Evolutionary conservation across 1,140 invertebrate genomes (phyloP).

Genomic region (Dreissena polymorpha): DNA sequence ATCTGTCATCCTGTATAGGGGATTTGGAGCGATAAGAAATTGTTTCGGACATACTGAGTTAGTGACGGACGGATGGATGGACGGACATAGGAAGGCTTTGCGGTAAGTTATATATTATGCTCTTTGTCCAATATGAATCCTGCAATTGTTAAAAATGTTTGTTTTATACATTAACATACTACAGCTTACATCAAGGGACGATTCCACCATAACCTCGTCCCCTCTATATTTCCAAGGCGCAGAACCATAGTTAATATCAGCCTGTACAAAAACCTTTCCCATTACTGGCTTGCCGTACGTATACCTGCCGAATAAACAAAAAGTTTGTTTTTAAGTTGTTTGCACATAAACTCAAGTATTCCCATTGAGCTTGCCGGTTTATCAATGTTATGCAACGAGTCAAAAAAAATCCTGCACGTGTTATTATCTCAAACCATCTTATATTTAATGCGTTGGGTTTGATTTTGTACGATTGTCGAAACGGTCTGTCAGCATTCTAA

Average conservation of each 20-base stretch:
- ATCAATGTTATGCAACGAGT: neutral
- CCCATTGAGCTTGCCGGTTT: neutral
- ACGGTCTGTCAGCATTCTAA: no score
- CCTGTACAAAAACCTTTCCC: constrained; percentile 30
- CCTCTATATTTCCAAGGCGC: constrained; percentile 44
- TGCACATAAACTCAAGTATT: neutral
- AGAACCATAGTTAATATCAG: constrained; percentile 11
- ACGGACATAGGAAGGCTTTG: no score
- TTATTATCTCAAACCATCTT: neutral
- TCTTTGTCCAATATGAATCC: no score
- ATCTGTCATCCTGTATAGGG: no score
- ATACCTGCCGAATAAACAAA: constrained; percentile 10
- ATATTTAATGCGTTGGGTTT: no score
- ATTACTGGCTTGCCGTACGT: constrained; percentile 49
- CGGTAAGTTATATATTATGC: no score
- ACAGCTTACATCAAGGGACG: constrained; percentile 27
- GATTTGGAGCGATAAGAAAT: no score
- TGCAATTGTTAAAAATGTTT: no score
- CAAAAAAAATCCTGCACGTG: neutral
- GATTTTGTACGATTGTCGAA: no score
- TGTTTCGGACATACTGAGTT: no score
- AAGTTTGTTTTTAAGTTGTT: neutral
- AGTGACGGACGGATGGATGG: no score
- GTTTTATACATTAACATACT: no score
- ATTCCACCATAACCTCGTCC: constrained; percentile 46